phyloP scores from a whole-genome alignment of 2,888 invertebrate species.

The Luffia ferchaultella region DNA sequence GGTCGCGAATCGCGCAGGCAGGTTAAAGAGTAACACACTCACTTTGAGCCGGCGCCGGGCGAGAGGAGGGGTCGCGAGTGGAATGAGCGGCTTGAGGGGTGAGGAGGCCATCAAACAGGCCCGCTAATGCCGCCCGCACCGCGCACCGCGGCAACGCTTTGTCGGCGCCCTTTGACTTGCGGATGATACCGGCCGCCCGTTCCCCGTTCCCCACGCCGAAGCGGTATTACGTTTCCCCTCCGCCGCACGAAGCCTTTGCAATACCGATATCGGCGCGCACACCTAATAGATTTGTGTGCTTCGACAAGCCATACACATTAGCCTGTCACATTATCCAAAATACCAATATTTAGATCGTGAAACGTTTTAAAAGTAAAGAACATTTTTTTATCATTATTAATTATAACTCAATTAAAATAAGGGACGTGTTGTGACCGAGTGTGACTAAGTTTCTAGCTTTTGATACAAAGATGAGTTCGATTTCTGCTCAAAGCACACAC shows the following conservation, averaged over 20 bases:
- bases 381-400: too few species aligned
- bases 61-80: constrained; percentile 31
- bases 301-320: too few species aligned
- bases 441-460: too few species aligned
- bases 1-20: constrained; percentile 65
- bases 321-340: too few species aligned
- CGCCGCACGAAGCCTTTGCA: not conserved
- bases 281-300: not conserved
- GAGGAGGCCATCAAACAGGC: constrained; percentile 49
- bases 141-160: constrained; percentile 53
- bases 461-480: too few species aligned
- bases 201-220: not conserved
- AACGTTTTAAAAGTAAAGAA: too few species aligned
- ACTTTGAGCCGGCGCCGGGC: constrained; percentile 41
- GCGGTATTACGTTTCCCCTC: not conserved
- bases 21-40: constrained; percentile 67
- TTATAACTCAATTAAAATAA: too few species aligned
- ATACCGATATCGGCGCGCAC: not conserved
- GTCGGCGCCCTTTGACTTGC: constrained; percentile 60
- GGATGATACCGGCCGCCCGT: constrained; percentile 37
- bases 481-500: too few species aligned
- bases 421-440: too few species aligned
- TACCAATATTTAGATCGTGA: too few species aligned
- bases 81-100: constrained; percentile 39
- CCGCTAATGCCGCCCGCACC: constrained; percentile 48